phyloP scores from a whole-genome alignment of 2,888 invertebrate genomes.

The Andrena hattorfiana region DNA sequence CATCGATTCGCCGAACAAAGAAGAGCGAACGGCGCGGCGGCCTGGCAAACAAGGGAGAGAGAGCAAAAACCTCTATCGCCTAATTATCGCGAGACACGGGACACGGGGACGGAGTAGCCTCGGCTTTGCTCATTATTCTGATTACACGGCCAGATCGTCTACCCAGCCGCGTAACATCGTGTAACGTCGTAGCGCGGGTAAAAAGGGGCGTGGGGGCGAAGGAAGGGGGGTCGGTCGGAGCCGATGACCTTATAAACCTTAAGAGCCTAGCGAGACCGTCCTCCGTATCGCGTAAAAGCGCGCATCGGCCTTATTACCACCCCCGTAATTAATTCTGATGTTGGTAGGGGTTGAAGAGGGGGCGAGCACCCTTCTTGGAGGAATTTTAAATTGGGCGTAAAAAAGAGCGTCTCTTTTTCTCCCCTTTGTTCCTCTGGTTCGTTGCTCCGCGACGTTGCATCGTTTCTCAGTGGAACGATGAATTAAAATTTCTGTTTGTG shows the following conservation, averaged over 20 bases:
- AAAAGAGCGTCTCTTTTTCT: background rate
- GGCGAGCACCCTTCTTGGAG: background rate
- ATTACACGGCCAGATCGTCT: slow-evolving; percentile 58
- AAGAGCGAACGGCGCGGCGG: background rate
- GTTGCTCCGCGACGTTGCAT: background rate
- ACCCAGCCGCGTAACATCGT: slow-evolving; percentile 48
- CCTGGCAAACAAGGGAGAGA: background rate
- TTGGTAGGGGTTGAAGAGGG: slow-evolving; percentile 24
- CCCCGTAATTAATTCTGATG: slow-evolving; percentile 69
- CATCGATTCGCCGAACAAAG: background rate
- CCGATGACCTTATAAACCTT: slow-evolving; percentile 64
- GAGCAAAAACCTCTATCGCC: slow-evolving; percentile 46
- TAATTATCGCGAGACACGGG: slow-evolving; percentile 54
- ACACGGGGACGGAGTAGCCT: slow-evolving; percentile 19
- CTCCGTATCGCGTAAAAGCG: slow-evolving; percentile 59
- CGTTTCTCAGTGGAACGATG: background rate
- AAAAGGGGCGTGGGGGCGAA: slow-evolving; percentile 23
- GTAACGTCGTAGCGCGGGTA: slow-evolving; percentile 44
- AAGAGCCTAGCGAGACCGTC: slow-evolving; percentile 52
- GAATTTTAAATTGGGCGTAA: slow-evolving; percentile 41
- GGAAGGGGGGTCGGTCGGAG: background rate
- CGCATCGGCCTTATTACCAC: slow-evolving; percentile 66
- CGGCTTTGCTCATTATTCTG: slow-evolving; percentile 60
- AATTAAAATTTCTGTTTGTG: background rate
- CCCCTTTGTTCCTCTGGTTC: background rate